Conservation (phyloP, 2,113 vertebrate genomes). For the Alethe diademata region DNA sequence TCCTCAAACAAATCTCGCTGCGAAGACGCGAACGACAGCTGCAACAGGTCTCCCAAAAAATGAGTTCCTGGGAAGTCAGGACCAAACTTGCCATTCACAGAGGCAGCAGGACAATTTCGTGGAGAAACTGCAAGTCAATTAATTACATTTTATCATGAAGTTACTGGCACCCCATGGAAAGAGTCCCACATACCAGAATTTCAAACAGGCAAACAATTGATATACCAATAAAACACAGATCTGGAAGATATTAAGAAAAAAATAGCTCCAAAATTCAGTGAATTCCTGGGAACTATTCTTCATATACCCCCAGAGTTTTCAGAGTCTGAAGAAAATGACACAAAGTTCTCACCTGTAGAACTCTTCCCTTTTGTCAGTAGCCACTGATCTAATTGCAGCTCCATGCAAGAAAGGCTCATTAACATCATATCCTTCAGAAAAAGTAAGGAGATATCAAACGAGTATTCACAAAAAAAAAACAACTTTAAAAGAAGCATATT, state of each 20-base stretch:
- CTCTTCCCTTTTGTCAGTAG: slow-evolving; percentile 87
- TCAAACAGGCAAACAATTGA: neutral
- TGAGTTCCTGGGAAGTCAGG: slow-evolving; percentile 85
- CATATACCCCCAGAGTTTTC: neutral
- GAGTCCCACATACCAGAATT: neutral
- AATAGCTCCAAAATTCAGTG: neutral
- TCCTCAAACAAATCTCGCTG: slow-evolving; percentile 89
- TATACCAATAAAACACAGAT: neutral
- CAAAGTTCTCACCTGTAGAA: slow-evolving; percentile 73
- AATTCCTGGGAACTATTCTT: neutral
- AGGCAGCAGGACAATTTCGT: slow-evolving; percentile 74
- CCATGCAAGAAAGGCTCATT: slow-evolving; percentile 95
- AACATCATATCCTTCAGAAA: slow-evolving; percentile 88
- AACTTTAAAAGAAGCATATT: neutral
- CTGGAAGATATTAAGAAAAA: neutral
- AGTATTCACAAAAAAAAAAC: neutral
- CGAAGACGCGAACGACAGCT: slow-evolving; percentile 88
- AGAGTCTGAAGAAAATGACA: neutral
- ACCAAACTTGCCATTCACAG: slow-evolving; percentile 75
- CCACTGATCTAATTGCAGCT: slow-evolving; percentile 94
- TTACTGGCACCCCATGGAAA: neutral
- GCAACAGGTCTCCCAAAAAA: slow-evolving; percentile 88
- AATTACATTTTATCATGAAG: neutral
- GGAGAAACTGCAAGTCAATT: slow-evolving; percentile 80
- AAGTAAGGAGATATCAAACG: neutral